Percentiles rank a stretch among this genome's conserved stretches.
Evolutionary conservation across 2,113 vertebrate genomes (phyloP).

Genomic region (Daphoenositta chrysoptera): DNA sequence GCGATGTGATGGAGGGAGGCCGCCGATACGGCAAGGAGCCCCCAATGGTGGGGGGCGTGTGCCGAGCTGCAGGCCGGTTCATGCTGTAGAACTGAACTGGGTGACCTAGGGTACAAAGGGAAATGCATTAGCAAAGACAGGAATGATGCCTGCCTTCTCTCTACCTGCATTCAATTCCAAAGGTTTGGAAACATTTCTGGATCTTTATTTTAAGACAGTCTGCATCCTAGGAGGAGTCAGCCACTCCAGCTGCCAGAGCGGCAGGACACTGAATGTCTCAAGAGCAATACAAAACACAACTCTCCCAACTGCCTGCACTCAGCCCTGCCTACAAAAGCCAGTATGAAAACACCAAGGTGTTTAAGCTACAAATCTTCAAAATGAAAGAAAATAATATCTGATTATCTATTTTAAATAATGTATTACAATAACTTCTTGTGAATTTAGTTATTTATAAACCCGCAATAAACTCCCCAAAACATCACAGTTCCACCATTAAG

Average conservation of each 20-base stretch:
- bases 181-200: not conserved
- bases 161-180: not conserved
- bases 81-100: slow-evolving; percentile 98
- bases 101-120: slow-evolving; percentile 73
- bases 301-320: not conserved
- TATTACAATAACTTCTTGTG: not conserved
- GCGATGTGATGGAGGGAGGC: slow-evolving; percentile 90
- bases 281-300: not conserved
- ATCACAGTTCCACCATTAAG: not conserved
- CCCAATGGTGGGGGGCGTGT: slow-evolving; percentile 83
- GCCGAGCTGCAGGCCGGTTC: slow-evolving; percentile 89
- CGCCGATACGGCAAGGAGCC: slow-evolving; percentile 94
- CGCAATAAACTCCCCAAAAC: not conserved
- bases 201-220: not conserved
- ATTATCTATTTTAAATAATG: not conserved
- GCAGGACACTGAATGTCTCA: not conserved
- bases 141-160: not conserved
- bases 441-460: not conserved
- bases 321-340: not conserved
- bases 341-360: not conserved
- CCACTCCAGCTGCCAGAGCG: not conserved
- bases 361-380: not conserved
- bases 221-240: not conserved
- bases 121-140: not conserved
- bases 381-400: not conserved